Evolutionary conservation across 2,113 vertebrate genomes (phyloP), one percentile per base, ranked within the genome.

Genomic region (Ceuthmochares aereus): DNA sequence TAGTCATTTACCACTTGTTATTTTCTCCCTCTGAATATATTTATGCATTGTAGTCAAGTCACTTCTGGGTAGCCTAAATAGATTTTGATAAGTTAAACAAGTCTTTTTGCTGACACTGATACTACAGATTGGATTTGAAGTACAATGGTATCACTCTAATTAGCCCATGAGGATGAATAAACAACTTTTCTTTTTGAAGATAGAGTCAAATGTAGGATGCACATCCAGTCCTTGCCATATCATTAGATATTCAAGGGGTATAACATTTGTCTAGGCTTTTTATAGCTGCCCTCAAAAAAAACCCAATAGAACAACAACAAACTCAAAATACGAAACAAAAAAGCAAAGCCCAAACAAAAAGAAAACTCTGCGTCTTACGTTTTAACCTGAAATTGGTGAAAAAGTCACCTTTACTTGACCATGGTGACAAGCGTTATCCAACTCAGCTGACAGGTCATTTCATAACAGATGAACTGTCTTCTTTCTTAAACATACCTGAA

Each of bases 1-100:
- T 25, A 76, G 70, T 82, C n/a, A 40, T 66, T 91, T 87, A 21
- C 34, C 17, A 19, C 62, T 91, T 82, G 76, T 12, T 88, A 59
- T 56, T 75, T 86, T 90, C 85, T 94, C 55, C 32, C 63, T 89
- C 72, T 94, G 82, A 84, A 90, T 63, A 36, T 63, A 86, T 91
- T 94, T 94, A 51, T 68, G 59, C 26, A 59, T 85, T 93, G 68
- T 88, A 14, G 11, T 80, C 6, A 43, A 91, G 75, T 77, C 60
- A 91, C 87, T 93, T 80, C 92, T 93, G 95, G 56, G 78, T 67
- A 79, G 64, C 82, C 85, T 96, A 93, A 95, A 84, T 34, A 78
- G 93, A 92, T 95, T 93, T 80, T 86, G 90, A 36, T 74, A 91
- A 90, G 72, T 80, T 94, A 93, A 94, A 91, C 58, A 88, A 94